Evolutionary conservation across 1,140 invertebrate genomes (phyloP), one percentile per base, ranked within the genome.

Genomic region (Octopus sinensis): DNA sequence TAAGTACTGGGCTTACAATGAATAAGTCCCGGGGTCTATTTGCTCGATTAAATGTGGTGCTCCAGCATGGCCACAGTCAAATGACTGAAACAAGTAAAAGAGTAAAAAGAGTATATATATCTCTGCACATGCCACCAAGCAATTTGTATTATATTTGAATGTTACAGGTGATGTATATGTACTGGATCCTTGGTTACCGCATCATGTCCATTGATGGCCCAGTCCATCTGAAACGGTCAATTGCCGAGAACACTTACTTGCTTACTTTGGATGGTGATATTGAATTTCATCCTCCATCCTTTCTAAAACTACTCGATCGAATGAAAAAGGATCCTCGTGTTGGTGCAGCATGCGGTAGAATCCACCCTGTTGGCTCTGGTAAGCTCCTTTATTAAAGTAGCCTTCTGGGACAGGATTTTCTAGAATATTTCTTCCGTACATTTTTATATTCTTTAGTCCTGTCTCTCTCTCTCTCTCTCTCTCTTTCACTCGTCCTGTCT

Each of bases 131-230:
- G 30, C 30, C 30, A 43, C 0, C 30, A 43, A 43, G 30, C 30
- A 43, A n/a, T 12, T 17, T 73, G 13, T 73, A n/a, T 73, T 5
- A 17, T 73, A n/a, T 73, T 73, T 17, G 17, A 73, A 6, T 73
- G 17, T 30, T 83, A 23, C 86, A 95, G 94, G 96, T 98, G 4
- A 99, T 99, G 97, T 99, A 99, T 93, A 98, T 99, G 96, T 99
- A 99, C 93, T 99, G 99, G 88, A 92, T 93, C 80, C 85, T 87
- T 52, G 86, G 85, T 52, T 84, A 86, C 73, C 82, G 82, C 53
- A 80, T 87, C 6, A 79, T 87, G 81, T 77, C 68, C 4, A 73
- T 85, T 62, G 80, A 83, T 0, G 82, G 84, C 30, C 10, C 62
- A 4, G 96, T 98, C 88, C 96, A 54, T 98, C 97, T 89, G 96